phyloP scores from a whole-genome alignment of 2,113 vertebrate genomes.

The Notarius quadriscutis region DNA sequence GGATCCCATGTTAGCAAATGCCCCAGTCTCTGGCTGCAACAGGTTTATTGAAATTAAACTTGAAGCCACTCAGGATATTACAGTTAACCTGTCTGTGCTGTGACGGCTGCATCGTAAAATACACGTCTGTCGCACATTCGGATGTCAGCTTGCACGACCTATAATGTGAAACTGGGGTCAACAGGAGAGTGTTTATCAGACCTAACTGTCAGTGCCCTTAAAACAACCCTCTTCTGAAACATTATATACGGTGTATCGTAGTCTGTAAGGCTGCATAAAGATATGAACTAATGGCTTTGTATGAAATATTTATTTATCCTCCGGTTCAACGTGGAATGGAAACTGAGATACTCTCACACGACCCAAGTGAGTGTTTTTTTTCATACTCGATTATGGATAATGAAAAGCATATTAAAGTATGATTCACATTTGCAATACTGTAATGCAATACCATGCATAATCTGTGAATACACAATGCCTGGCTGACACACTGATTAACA shows the following conservation, averaged over 20 bases:
- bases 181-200: slow-evolving; percentile 67
- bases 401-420: slow-evolving; percentile 50
- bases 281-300: slow-evolving; percentile 52
- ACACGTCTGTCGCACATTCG: slow-evolving; percentile 55
- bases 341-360: slow-evolving; percentile 49
- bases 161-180: slow-evolving; percentile 50
- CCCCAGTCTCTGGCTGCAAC: slow-evolving; percentile 65
- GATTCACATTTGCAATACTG: slow-evolving; percentile 39
- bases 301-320: slow-evolving; percentile 63
- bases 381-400: slow-evolving; percentile 44
- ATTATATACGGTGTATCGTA: slow-evolving; percentile 66
- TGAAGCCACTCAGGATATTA: slow-evolving; percentile 64
- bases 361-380: slow-evolving; percentile 62
- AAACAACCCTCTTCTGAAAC: slow-evolving; percentile 58
- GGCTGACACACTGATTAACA: neutral
- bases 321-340: slow-evolving; percentile 54
- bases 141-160: slow-evolving; percentile 56
- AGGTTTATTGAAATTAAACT: slow-evolving; percentile 74
- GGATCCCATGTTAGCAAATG: slow-evolving; percentile 46
- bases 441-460: slow-evolving; percentile 1
- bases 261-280: slow-evolving; percentile 65
- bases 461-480: slow-evolving; percentile 16
- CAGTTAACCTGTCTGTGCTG: slow-evolving; percentile 68
- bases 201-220: slow-evolving; percentile 60
- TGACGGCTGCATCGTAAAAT: slow-evolving; percentile 60